phyloP scores from a whole-genome alignment of 2,797 vertebrate genomes.

The Heterohyrax brucei region DNA sequence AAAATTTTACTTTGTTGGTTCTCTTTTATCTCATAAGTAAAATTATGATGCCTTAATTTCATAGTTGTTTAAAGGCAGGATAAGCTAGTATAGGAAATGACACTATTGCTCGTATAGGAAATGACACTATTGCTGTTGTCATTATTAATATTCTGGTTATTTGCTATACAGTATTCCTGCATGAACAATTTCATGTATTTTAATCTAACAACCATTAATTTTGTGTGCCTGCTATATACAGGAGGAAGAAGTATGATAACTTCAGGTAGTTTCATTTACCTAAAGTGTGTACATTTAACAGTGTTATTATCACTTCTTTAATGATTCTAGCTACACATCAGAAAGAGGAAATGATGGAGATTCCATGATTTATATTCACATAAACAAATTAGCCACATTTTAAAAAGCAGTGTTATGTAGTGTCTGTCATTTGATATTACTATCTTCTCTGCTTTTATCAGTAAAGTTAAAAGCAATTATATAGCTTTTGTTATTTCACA shows the following conservation, averaged over 20 bases:
- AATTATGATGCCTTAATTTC: neutral
- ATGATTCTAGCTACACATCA: neutral
- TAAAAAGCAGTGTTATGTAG: neutral
- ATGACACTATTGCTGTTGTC: neutral
- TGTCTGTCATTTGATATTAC: neutral
- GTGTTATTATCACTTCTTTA: neutral
- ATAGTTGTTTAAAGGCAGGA: conserved; percentile 35
- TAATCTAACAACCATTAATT: neutral
- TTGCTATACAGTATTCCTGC: neutral
- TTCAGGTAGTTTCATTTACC: neutral
- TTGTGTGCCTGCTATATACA: neutral
- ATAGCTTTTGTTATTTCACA: neutral
- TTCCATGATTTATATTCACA: neutral
- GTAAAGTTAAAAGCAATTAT: neutral
- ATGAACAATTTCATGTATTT: neutral
- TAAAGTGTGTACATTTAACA: neutral
- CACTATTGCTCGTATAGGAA: neutral
- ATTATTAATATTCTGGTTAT: neutral
- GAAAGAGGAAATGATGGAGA: too few species aligned
- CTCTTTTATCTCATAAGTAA: neutral
- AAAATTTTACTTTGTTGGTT: neutral
- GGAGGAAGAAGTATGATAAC: neutral
- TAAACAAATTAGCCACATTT: neutral
- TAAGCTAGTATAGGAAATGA: neutral
- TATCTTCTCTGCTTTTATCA: neutral